These are phyloP conservation scores for Arctopsyche grandis DNA, from an alignment of 1,140 invertebrate genomes.

Conservation along the genomic window DNA sequence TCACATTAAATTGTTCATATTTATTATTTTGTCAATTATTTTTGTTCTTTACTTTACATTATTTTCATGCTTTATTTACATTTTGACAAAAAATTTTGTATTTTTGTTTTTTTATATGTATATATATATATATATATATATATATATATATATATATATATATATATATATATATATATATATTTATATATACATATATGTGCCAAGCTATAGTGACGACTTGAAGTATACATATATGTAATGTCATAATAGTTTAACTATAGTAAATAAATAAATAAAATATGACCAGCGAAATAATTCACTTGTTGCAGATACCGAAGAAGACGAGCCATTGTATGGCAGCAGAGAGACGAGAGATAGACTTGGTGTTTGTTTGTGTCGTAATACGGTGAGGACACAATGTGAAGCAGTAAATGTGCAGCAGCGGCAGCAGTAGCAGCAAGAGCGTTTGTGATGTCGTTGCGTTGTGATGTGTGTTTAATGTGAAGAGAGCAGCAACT, in stretches of 20 bases:
- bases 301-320: background rate
- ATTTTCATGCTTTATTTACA: no score
- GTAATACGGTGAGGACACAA: background rate
- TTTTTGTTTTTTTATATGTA: no score
- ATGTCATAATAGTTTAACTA: no score
- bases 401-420: background rate
- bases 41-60: no score
- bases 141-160: background rate
- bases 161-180: background rate
- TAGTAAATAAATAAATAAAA: no score
- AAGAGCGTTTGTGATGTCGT: background rate
- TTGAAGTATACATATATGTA: no score
- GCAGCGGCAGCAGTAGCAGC: background rate
- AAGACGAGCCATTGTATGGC: background rate
- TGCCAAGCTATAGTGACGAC: background rate
- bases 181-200: background rate
- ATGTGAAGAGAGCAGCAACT: background rate
- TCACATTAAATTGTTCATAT: no score
- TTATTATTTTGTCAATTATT: no score
- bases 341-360: background rate
- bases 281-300: no score
- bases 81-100: no score
- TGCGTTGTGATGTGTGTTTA: no score
- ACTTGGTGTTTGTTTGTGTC: background rate
- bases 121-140: no score